Evolutionary conservation across 1,140 invertebrate species (phyloP), one percentile per base, ranked within the genome.

Genomic region (Monomorium pharaonis): DNA sequence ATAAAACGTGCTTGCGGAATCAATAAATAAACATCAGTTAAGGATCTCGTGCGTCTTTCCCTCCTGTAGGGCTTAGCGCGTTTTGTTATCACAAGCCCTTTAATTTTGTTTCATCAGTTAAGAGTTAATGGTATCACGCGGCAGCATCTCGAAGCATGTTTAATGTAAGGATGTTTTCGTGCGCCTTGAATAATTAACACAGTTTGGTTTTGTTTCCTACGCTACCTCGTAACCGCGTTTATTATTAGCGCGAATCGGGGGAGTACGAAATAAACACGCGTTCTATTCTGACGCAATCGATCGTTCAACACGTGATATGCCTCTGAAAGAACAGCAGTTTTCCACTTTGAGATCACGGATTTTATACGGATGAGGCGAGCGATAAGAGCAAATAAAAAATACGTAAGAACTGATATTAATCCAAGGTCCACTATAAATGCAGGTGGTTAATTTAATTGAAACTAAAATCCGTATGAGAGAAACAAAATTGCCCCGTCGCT

Each of bases 111-210:
- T 58, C 51, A 83, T 83, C 67, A 83, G 78, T 83, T 83, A 83
- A 83, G 67, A 1, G 37, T 74, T 83, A 83, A 74, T 72, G 67
- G 27, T 83, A 83, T 83, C 78, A 24, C 37, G 37, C 67, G 67
- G 67, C 67, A 83, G 51, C 42, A 83, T 83, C 67, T 83, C 67
- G 12, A 37, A 83, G 47, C 78, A 74, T 83, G 78, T 74, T 83
- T 83, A 83, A 83, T 83, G 24, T 54, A 74, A 74, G 67, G 67
- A 83, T 74, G 78, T 83, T 83, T 83, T 83, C 78, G 78, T 83
- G 78, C 37, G 51, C 67, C 49, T 74, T 72, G 78, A 83, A 83
- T 83, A 83, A 83, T 83, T 83, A 83, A 83, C 78, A 83, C 27
- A 83, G 78, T 83, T 83, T 83, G 42, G 67, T 83, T 74, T 83